These are phyloP conservation scores for Pyrrhosoma nymphula DNA, from an alignment of 2,888 invertebrate species.

Conservation along the genomic window DNA sequence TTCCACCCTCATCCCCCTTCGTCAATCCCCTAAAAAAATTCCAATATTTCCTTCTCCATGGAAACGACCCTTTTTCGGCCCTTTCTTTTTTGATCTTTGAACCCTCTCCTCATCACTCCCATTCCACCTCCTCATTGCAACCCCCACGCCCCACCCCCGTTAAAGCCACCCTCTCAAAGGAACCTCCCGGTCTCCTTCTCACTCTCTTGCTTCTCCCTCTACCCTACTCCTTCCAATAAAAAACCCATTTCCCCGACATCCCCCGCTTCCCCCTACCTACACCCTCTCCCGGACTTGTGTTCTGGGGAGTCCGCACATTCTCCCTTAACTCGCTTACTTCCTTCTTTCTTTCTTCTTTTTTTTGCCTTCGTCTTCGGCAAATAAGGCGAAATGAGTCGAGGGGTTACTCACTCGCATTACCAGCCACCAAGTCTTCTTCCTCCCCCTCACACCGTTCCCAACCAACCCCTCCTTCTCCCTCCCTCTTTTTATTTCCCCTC, in stretches of 20 bases:
- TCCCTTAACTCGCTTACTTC: neutral
- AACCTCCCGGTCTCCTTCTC: too few relatives aligned
- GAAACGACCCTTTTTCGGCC: slow-evolving; percentile 45
- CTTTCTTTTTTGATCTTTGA: slow-evolving; percentile 57
- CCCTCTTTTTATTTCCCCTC: neutral
- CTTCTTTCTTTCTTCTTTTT: neutral
- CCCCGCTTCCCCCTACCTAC: neutral
- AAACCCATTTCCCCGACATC: neutral
- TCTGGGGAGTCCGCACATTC: neutral
- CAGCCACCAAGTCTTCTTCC: neutral
- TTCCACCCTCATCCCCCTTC: neutral
- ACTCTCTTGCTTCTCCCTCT: neutral
- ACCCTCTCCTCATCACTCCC: neutral
- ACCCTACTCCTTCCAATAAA: neutral
- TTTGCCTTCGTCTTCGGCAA: neutral
- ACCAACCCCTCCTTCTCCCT: neutral
- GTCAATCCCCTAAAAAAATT: slow-evolving; percentile 7
- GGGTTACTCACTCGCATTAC: slow-evolving; percentile 32
- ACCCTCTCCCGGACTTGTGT: neutral
- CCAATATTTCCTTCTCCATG: slow-evolving; percentile 29
- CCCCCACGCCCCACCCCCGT: neutral
- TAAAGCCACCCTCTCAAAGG: neutral
- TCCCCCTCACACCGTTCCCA: neutral
- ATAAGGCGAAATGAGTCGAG: slow-evolving; percentile 34
- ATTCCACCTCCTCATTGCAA: neutral